Evolutionary conservation across 2,113 vertebrate species (phyloP).

Genomic region (Grammomys dolichurus): DNA sequence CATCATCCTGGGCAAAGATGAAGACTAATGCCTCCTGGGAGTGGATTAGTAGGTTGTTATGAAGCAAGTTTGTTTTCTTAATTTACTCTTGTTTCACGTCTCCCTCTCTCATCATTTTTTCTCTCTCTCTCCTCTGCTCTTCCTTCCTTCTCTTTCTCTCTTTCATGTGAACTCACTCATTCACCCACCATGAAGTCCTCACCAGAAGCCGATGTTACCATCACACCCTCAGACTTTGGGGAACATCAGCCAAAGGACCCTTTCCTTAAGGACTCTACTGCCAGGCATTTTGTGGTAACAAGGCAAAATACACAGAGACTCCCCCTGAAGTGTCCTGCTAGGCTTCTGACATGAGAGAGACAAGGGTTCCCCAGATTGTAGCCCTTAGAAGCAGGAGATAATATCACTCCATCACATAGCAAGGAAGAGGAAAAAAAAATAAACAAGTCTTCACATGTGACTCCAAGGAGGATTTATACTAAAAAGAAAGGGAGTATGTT

Average conservation of each 20-base stretch:
- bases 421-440: neutral
- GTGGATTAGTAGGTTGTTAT: neutral
- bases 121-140: neutral
- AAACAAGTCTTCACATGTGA: neutral
- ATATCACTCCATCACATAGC: neutral
- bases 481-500: constrained; percentile 95
- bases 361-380: neutral
- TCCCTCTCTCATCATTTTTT: neutral
- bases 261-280: neutral
- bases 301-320: neutral
- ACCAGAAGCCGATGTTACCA: neutral
- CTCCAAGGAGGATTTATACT: constrained; percentile 95
- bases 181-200: neutral
- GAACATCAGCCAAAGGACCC: neutral
- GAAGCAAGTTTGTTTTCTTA: neutral
- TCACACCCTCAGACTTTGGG: too few species aligned
- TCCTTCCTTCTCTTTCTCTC: too few species aligned
- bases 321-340: neutral
- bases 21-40: neutral
- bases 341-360: neutral
- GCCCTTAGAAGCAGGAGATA: neutral
- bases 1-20: neutral
- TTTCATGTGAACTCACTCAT: neutral
- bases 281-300: neutral
- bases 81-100: neutral